Evolutionary conservation across 2,888 invertebrate genomes (phyloP).

Genomic region (Hydrotaea cyrtoneurina): DNA sequence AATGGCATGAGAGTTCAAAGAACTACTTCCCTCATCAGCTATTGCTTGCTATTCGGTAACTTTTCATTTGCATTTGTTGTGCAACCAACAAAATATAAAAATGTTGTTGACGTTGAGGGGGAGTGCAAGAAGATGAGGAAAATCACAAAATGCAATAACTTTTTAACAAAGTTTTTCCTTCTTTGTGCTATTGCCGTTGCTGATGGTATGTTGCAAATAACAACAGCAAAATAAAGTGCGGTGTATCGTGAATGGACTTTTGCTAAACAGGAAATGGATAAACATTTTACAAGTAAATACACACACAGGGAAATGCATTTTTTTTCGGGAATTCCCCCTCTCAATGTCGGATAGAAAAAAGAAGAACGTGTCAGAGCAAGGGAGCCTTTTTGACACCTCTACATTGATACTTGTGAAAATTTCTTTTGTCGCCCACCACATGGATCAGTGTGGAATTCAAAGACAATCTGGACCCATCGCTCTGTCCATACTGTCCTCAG

Average conservation of each 20-base stretch:
- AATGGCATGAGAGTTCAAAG: constrained; percentile 49
- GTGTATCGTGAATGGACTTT: constrained; percentile 37
- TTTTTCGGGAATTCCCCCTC: not conserved
- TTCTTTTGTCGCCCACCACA: too few species aligned
- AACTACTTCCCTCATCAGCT: constrained; percentile 33
- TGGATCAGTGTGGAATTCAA: too few species aligned
- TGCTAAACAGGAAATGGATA: constrained; percentile 65
- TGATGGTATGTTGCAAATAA: not conserved
- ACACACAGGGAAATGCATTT: constrained; percentile 53
- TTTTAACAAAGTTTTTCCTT: constrained; percentile 55
- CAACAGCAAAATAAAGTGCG: constrained; percentile 13
- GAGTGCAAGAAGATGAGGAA: constrained; percentile 7
- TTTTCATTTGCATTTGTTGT: constrained; percentile 54
- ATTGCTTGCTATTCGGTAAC: constrained; percentile 19
- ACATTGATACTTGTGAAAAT: too few species aligned
- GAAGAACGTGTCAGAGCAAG: too few species aligned
- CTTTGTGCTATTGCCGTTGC: not conserved
- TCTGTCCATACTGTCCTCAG: too few species aligned
- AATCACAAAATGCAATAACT: constrained; percentile 53
- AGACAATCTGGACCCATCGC: too few species aligned
- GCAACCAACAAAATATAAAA: not conserved
- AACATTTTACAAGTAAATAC: constrained; percentile 50
- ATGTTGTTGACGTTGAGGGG: too few species aligned
- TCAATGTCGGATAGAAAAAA: too few species aligned
- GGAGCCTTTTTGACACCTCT: too few species aligned